These are phyloP conservation scores for Gymnothorax reevesii DNA, from an alignment of 2,797 vertebrate genomes.

Conservation along the genomic window DNA sequence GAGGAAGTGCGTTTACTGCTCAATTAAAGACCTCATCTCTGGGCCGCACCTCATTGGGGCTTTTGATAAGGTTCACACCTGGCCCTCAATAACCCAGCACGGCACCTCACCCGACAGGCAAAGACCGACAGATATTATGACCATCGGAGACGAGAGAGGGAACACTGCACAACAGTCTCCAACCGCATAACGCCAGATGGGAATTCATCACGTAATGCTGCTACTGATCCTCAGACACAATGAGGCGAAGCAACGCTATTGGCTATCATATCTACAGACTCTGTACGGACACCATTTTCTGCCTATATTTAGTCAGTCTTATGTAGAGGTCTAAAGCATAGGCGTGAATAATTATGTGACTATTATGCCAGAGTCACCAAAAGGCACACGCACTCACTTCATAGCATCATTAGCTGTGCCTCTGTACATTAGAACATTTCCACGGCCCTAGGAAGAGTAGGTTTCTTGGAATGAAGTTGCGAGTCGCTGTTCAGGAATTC, in stretches of 20 bases:
- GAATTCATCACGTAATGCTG: slow-evolving; percentile 23
- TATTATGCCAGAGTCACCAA: slow-evolving; percentile 17
- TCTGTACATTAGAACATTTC: slow-evolving; percentile 47
- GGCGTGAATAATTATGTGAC: slow-evolving; percentile 29
- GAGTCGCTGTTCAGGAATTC: too few relatives aligned
- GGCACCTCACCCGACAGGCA: background rate
- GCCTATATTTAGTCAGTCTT: slow-evolving; percentile 14
- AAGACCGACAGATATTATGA: background rate
- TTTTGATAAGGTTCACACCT: background rate
- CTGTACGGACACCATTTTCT: background rate
- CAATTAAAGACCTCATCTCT: slow-evolving; percentile 35
- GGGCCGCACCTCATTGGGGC: slow-evolving; percentile 28
- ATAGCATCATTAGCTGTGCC: slow-evolving; percentile 12
- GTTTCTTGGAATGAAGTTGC: too few relatives aligned
- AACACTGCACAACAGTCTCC: slow-evolving; percentile 4
- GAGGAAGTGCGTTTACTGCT: slow-evolving; percentile 47
- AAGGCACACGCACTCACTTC: slow-evolving; percentile 39
- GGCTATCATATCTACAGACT: background rate
- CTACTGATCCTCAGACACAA: background rate
- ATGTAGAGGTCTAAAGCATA: slow-evolving; percentile 36
- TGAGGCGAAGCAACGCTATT: slow-evolving; percentile 35
- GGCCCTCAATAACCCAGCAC: too few relatives aligned
- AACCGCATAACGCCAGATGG: slow-evolving; percentile 27
- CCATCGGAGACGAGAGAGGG: background rate
- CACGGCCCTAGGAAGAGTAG: background rate